Evolutionary conservation across 2,888 invertebrate species (phyloP), one percentile per base, ranked within the genome.

Genomic region (Lithosia quadra): DNA sequence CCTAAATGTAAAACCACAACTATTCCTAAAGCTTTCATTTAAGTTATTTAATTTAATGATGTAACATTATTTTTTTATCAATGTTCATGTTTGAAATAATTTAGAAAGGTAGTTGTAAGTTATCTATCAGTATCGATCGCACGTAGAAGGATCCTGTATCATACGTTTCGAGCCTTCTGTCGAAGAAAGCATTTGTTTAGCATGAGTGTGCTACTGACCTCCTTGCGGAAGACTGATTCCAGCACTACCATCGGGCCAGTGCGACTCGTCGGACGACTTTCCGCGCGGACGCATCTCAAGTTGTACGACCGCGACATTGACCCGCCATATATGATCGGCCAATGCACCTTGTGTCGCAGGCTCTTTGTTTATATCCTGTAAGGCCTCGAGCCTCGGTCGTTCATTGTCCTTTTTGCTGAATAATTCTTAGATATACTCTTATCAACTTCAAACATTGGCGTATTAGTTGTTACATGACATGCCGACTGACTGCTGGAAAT

Each of bases 361-460:
- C 92, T 94, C 92, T 93, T 94, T 94, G 94, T 94, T 94, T 94
- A 93, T 92, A 88, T 92, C 92, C 94, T 92, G 87, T 84, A 86
- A 86, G 85, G 84, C 85, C 84, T 83, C 84, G 78, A 81, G 81
- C 76, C 86, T 87, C 77, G 77, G 80, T 80, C 80, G 85, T 87
- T 86, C 86, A 83, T 86, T 88, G 86, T 89, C 83, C 86, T 77
- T 68, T 65, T 77, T 73, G 68, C 73, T 72, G 63, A 75, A 57
- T 73, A 73, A 74, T 71, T 69, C 70, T 67, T 75, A 76, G 73
- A 57, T 59, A 65, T 53, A 69, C 73, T 63, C n/a, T 3, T 67
- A 64, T 66, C 71, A 73, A 67, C 68, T 70, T 74, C 65, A 75
- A 72, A 77, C 63, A 77, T 75, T 74, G 66, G 69, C 69, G 67